Percentiles rank a stretch among this genome's conserved stretches.
These are phyloP conservation scores for Saguinus oedipus DNA, from an alignment of 2,797 vertebrate genomes.

Conservation along the genomic window DNA sequence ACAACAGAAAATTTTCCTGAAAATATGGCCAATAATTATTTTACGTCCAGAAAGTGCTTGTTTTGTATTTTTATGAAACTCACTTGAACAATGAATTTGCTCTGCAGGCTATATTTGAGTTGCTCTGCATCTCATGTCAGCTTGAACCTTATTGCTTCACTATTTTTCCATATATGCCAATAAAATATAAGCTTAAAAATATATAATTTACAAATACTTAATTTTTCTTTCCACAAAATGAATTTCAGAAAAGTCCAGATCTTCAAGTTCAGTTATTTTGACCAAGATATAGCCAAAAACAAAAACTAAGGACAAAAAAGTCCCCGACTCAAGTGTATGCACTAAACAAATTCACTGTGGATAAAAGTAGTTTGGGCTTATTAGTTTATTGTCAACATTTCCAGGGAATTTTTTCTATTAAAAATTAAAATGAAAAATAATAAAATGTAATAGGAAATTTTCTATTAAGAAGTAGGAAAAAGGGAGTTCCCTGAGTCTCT, in stretches of 20 bases:
- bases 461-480: background rate
- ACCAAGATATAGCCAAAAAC: background rate
- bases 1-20: background rate
- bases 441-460: too few relatives aligned
- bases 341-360: background rate
- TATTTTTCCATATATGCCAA: background rate
- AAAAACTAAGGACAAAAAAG: background rate
- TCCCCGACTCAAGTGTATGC: background rate
- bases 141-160: too few relatives aligned
- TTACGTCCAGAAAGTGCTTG: background rate
- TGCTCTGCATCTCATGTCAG: background rate
- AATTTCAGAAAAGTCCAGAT: background rate
- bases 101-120: background rate
- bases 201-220: background rate
- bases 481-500: background rate
- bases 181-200: background rate
- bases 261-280: background rate
- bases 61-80: background rate
- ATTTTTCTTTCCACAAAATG: background rate
- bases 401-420: background rate
- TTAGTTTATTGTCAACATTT: background rate
- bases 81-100: background rate
- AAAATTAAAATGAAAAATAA: too few relatives aligned
- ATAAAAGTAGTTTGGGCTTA: background rate
- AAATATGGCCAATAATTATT: background rate